Evolutionary conservation across 2,888 invertebrate species (phyloP), one percentile per base, ranked within the genome.

Genomic region (Odontothrips loti): DNA sequence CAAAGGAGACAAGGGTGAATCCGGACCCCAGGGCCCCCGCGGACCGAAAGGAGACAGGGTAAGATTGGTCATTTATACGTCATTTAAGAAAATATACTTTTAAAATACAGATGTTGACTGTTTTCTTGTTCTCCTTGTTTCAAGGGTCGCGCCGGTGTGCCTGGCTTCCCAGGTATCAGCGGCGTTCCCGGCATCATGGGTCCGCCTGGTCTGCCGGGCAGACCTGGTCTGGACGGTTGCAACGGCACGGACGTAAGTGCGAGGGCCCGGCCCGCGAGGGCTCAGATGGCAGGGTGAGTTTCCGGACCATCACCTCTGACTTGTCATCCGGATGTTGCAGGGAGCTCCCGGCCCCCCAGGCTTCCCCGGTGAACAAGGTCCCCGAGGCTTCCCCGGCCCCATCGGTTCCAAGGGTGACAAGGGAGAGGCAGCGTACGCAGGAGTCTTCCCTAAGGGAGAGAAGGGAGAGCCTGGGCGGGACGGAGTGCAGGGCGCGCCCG

Each of bases 31-130:
- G 83, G 97, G 97, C n/a, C 91, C 92, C 80, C 86, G 88, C 47
- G 98, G 97, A 47, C 95, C 95, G 84, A 96, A 95, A 87, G 97
- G 97, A 84, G 92, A 93, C 87, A 89, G 96, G 87, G 96, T 96
- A 90, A n/a, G n/a, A n/a, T n/a, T n/a, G n/a, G n/a, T n/a, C n/a
- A n/a, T n/a, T n/a, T n/a, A n/a, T n/a, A n/a, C n/a, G n/a, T n/a
- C n/a, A n/a, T n/a, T n/a, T n/a, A n/a, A n/a, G n/a, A n/a, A n/a
- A n/a, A n/a, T n/a, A n/a, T n/a, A n/a, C n/a, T n/a, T n/a, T n/a
- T n/a, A n/a, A n/a, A n/a, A n/a, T 0, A 2, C 15, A 11, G 17
- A 15, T 17, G 15, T 2, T 58, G 17, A 58, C 58, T n/a, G 58
- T 43, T 43, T 2, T 20, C 51, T 3, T 20, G 15, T 51, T 20